phyloP scores from a whole-genome alignment of 2,888 invertebrate genomes.

The Microctonus brassicae region DNA sequence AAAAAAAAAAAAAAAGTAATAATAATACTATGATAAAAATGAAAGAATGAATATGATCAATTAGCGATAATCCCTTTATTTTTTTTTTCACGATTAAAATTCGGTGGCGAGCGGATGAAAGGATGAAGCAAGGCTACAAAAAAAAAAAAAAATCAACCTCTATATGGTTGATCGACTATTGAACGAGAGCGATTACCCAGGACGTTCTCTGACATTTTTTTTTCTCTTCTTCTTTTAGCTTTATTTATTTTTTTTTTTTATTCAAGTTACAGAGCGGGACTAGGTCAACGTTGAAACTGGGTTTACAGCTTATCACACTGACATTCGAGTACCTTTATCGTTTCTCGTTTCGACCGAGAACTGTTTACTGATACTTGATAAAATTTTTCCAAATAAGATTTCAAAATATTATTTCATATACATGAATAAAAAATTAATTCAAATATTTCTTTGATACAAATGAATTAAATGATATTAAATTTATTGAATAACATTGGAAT shows the following conservation, averaged over 20 bases:
- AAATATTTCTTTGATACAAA: too few relatives aligned
- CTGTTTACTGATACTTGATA: slow-evolving; percentile 24
- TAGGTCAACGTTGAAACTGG: slow-evolving; percentile 57
- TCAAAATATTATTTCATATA: background rate
- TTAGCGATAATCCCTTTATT: slow-evolving; percentile 34
- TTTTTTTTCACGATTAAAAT: slow-evolving; percentile 27
- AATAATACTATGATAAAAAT: background rate
- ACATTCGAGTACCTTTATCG: slow-evolving; percentile 53
- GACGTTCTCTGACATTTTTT: slow-evolving; percentile 39
- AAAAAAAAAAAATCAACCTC: background rate
- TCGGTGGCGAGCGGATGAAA: slow-evolving; percentile 4
- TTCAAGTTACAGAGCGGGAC: slow-evolving; percentile 56
- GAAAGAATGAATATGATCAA: slow-evolving; percentile 33
- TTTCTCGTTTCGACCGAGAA: slow-evolving; percentile 16
- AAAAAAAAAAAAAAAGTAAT: background rate
- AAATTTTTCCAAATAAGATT: slow-evolving; percentile 10
- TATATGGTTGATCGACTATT: slow-evolving; percentile 30
- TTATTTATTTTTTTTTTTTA: slow-evolving; percentile 37
- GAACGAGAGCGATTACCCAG: slow-evolving; percentile 32
- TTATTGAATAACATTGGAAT: background rate
- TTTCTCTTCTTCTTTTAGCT: slow-evolving; percentile 27
- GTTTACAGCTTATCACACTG: slow-evolving; percentile 53
- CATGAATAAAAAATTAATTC: background rate
- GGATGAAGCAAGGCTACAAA: background rate
- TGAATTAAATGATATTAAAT: background rate